Base-by-base conservation (phyloP, 2,797 vertebrate species). In the Cynopterus sphinx region DNA sequence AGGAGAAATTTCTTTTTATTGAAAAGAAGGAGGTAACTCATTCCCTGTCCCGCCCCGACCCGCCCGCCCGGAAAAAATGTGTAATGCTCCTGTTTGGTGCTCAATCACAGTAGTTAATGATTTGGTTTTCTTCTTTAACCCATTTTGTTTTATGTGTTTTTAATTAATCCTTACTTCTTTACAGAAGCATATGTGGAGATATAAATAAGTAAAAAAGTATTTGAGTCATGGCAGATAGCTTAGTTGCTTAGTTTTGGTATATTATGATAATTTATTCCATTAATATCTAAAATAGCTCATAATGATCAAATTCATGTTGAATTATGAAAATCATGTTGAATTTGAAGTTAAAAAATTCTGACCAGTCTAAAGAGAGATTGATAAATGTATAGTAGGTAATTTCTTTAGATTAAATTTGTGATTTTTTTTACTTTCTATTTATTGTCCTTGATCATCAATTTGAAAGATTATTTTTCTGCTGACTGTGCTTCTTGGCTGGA, bases 381-480 rank as follows among this genome's bases (percentile, higher is more conserved):
- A 59, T 67, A 39, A 31, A 61, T 59, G 0, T 46, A 71, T 55
- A 74, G 51, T 91, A 65, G n/a, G 55, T 22, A 19, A 21, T 87
- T 91, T 96, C n/a, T 74, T 91, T 90, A 49, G 65, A 36, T 79
- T 51, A 22, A 21, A 63, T 86, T 68, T 92, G 46, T 70, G 7
- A 33, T 33, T 49, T 55, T n/a, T 70, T 55, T 95, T 73, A 21
- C 53, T 75, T 78, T 71, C 21, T 24, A 6, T 84, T 79, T 81
- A 36, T 71, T 70, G 4, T 82, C 28, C 39, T 84, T 51, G 19
- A 33, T 55, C n/a, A 36, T 70, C 26, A 55, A 22, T 75, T 75
- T 74, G 31, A n/a, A 94, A 71, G 61, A 26, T 43, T 13, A 15
- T 36, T 51, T 85, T 63, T 92, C 61, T 36, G 73, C n/a, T 87